Base-by-base conservation (phyloP, 2,888 invertebrate genomes). In the Drosophila hawaiiensis region DNA sequence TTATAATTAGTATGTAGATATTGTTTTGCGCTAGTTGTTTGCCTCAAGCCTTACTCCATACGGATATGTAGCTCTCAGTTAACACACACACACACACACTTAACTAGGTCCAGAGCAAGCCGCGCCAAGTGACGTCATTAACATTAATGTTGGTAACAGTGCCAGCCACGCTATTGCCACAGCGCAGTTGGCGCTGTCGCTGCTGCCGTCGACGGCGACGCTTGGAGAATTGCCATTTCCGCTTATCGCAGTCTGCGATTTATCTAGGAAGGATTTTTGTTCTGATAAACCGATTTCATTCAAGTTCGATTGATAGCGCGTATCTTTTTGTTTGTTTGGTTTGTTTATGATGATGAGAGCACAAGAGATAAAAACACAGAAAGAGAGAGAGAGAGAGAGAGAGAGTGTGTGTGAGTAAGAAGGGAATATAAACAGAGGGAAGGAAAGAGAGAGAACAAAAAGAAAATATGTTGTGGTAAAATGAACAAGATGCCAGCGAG, bases 281-380 rank as follows among this genome's bases (percentile, higher is more conserved):
- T 96, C 96, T 82, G 96, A 96, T 94, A 96, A 96, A 93, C 96
- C 96, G 93, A 96, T 96, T 94, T 96, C 96, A 93, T 96, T 96
- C 93, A 96, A 94, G 91, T 95, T 95, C 80, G 96, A 96, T 94
- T 96, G 96, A 94, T 96, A 96, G 93, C 96, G 96, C 88, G 95
- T 95, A 93, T 96, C 96, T 78, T 66, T 58, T 54, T 22, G 5
- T 58, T 55, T 14, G 53, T 52, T 19, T 64, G 29, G 16, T 47
- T 66, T 49, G 39, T 54, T 55, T 39, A 62, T 63, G 68, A 41
- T 37, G 47, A 39, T 53, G 39, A 67, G 22, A 52, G 84, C 72
- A 63, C 67, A 54, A 65, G 59, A 69, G 47, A 61, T 37, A 55
- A 65, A 43, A 59, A 47, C 43, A 43, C 37, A 61, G 55, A 64